Evolutionary conservation across 2,113 vertebrate species (phyloP).

Genomic region (Ursus arctos): DNA sequence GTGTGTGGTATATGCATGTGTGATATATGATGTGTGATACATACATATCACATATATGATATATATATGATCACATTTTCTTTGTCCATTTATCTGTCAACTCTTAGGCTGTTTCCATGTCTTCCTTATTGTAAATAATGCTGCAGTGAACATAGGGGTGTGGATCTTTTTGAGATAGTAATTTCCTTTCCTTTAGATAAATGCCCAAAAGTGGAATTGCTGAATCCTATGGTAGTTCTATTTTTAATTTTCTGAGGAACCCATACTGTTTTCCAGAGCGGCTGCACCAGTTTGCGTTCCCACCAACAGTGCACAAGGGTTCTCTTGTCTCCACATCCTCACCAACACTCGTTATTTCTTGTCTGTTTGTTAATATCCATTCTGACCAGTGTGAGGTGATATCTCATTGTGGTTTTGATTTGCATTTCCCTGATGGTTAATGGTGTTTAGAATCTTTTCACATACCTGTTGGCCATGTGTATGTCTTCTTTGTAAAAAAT

Average conservation of each 20-base stretch:
- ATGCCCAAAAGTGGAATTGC: not conserved
- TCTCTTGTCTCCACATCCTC: not conserved
- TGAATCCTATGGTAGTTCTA: not conserved
- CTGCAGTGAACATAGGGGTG: not conserved
- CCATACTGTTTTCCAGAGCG: not conserved
- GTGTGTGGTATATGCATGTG: not conserved
- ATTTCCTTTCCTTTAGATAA: slow-evolving; percentile 16
- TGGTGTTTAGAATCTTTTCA: not conserved
- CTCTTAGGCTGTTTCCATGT: not conserved
- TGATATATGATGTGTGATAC: not conserved
- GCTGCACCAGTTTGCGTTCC: not conserved
- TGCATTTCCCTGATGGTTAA: not conserved
- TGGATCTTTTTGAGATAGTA: not conserved
- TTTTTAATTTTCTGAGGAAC: not conserved
- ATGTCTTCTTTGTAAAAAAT: not conserved
- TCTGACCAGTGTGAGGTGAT: not conserved
- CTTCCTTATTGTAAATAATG: not conserved
- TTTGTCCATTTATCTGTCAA: not conserved
- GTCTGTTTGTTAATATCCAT: not conserved
- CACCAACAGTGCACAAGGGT: not conserved
- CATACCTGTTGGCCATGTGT: not conserved
- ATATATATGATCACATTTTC: not conserved
- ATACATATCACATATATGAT: too few species aligned
- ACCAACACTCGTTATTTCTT: not conserved
- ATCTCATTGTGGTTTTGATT: not conserved